Base-by-base conservation (phyloP, 1,140 invertebrate species). In the Thalassaphorura encarpata region DNA sequence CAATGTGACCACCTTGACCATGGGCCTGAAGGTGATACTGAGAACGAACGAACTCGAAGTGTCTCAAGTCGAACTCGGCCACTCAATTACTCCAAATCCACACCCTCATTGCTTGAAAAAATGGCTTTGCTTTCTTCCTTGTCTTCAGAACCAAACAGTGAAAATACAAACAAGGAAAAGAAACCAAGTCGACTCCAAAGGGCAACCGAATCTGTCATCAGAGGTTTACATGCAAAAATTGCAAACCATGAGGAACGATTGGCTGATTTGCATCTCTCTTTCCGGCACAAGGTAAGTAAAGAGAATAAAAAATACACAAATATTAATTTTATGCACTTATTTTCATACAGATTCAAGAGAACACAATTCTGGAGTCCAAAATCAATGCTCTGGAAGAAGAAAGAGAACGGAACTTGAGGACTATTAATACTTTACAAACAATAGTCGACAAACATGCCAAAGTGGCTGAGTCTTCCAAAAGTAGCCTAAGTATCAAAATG, bases 181-280 rank as follows among this genome's bases (percentile, higher is more conserved):
- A 51, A 58, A 19, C 51, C 50, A 36, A 48, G 24, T 39, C 33
- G 56, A 27, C 41, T 65, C 21, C 60, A 62, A 27, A 62, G 55
- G 42, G 63, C 63, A 1, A 65, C 57, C 1, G 63, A 65, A 23
- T 65, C 63, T 16, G 60, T 65, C 39, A 39, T 65, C 13, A 56
- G 58, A 28, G 60, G 60, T 43, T 29, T 65, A 3, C 63, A 65
- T 19, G 46, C 50, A 13, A 65, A 65, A 50, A 24, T 65, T 11
- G 27, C 43, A 1, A 62, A 62, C 24, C 54, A 62, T 33, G 63
- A 65, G 41, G 51, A 52, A 18, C 43, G 63, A 15, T 24, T 65
- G 23, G 46, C 60, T 6, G 63, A 65, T 24, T 33, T 65, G 16
- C 54, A 60, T 50, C 41, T 65, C 4, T 60, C 62, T 39, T 58